These are phyloP conservation scores for Scomber colias DNA, from an alignment of 2,113 vertebrate species.

Conservation along the genomic window DNA sequence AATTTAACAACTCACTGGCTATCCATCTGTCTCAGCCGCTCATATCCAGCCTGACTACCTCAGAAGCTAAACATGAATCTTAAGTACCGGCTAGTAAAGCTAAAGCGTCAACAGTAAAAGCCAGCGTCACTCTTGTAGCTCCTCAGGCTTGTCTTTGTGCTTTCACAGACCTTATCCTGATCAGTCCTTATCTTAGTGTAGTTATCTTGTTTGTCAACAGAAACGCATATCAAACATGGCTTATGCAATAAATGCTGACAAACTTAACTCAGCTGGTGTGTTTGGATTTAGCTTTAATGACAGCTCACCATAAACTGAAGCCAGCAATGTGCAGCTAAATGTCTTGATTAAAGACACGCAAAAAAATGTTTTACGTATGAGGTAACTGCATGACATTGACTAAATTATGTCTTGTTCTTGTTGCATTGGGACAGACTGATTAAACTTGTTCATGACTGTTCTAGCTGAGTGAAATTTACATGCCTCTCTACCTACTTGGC, in stretches of 20 bases:
- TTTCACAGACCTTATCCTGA: neutral
- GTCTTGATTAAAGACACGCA: neutral
- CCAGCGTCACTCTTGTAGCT: neutral
- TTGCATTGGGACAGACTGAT: neutral
- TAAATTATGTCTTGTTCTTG: neutral
- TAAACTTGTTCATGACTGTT: neutral
- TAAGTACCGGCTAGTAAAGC: neutral
- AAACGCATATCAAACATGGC: neutral
- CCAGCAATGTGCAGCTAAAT: neutral
- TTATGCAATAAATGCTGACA: constrained; percentile 27
- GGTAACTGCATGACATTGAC: neutral
- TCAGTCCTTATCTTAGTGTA: neutral
- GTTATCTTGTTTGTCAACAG: constrained; percentile 57
- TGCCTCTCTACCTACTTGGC: neutral
- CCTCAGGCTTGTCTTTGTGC: neutral
- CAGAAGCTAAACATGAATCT: neutral
- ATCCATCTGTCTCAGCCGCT: neutral
- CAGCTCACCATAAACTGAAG: neutral
- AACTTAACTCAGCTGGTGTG: neutral
- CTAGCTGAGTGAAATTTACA: neutral
- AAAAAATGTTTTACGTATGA: neutral
- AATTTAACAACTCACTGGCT: no score
- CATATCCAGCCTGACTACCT: fast-evolving
- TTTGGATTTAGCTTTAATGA: neutral
- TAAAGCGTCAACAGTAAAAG: neutral